These are phyloP conservation scores for Zygogramma bicolorata DNA, from an alignment of 2,888 invertebrate species.

Conservation along the genomic window DNA sequence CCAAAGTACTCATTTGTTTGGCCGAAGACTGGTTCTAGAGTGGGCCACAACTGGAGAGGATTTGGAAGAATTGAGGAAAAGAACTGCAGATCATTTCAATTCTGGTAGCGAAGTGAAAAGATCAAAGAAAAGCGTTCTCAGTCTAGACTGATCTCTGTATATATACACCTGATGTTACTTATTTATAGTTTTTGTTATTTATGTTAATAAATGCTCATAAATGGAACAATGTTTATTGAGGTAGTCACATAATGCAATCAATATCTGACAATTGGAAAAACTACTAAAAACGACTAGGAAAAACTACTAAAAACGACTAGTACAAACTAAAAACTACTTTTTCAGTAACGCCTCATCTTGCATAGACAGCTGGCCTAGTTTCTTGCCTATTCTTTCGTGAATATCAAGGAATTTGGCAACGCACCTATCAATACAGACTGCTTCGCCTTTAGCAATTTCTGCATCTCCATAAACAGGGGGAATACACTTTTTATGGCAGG, in stretches of 20 bases:
- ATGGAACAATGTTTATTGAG: neutral
- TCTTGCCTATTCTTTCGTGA: conserved; percentile 97
- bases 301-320: conserved; percentile 14
- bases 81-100: conserved; percentile 81
- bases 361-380: conserved; percentile 91
- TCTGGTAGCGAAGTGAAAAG: conserved; percentile 62
- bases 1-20: conserved; percentile 98
- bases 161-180: neutral
- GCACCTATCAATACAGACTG: conserved; percentile 97
- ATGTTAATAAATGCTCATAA: neutral
- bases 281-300: too few relatives aligned
- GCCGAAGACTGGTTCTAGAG: conserved; percentile 92
- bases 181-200: neutral
- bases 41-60: conserved; percentile 90
- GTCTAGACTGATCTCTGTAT: conserved; percentile 55
- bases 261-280: too few relatives aligned
- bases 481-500: conserved; percentile 97
- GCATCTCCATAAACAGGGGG: conserved; percentile 92
- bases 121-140: conserved; percentile 68
- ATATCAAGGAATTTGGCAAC: conserved; percentile 98
- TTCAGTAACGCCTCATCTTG: conserved; percentile 83
- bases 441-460: conserved; percentile 96
- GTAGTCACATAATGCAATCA: neutral
- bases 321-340: conserved; percentile 59
- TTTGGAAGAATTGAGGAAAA: conserved; percentile 84